These are phyloP conservation scores for Halichondria panicea DNA, from an alignment of 37 sponge, comb jelly and placozoan genomes.

Conservation along the genomic window DNA sequence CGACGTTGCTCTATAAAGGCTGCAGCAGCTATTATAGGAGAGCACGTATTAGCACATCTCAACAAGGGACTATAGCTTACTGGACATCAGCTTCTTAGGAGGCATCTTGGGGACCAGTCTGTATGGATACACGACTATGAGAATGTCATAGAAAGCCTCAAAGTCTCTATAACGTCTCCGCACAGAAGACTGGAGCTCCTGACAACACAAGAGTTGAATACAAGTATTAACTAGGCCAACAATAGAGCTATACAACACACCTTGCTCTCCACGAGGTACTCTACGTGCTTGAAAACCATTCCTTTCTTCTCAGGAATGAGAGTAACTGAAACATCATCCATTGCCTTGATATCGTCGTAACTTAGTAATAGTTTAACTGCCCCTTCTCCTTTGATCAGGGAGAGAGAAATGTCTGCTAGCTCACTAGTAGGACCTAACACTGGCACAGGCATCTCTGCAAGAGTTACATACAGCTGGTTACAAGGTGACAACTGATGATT, in stretches of 20 bases:
- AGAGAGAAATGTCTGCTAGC: conserved; percentile 10
- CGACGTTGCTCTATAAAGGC: conserved; percentile 74
- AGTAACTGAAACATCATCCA: conserved; percentile 71
- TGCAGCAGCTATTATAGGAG: conserved; percentile 15
- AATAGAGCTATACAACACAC: conserved; percentile 23
- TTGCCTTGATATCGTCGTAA: conserved; percentile 70
- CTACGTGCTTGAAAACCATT: conserved; percentile 75
- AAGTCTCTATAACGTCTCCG: conserved; percentile 87
- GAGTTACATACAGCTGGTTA: neutral
- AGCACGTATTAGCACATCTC: neutral
- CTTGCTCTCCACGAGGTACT: conserved; percentile 72
- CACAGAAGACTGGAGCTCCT: conserved; percentile 47
- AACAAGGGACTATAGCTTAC: no score
- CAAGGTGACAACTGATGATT: neutral
- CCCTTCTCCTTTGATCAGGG: conserved; percentile 12
- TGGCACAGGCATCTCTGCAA: conserved; percentile 71
- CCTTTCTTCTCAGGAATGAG: conserved; percentile 90
- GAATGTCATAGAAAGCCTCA: conserved; percentile 82
- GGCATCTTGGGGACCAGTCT: conserved; percentile 82
- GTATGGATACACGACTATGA: conserved; percentile 80
- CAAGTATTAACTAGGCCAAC: neutral
- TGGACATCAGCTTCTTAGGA: conserved; percentile 94
- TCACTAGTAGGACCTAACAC: conserved; percentile 39
- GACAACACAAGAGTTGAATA: neutral
- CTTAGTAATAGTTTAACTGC: conserved; percentile 62